Evolutionary conservation across 1,140 invertebrate genomes (phyloP), one percentile per base, ranked within the genome.

Genomic region (Drosophila novamexicana): DNA sequence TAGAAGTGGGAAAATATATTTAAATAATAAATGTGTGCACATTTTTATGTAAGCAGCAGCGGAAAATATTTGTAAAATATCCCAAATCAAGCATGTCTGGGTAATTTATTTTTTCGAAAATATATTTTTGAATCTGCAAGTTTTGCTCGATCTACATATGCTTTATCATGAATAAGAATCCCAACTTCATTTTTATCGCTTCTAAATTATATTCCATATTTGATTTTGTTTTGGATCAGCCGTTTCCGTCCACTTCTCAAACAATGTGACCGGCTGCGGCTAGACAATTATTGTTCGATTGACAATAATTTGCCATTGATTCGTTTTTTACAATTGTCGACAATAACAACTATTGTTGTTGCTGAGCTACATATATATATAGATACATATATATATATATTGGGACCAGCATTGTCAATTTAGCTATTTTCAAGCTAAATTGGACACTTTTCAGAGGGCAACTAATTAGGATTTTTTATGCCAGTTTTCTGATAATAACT

Each of bases 221-320:
- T 14, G 14, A 54, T 54, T 14, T 36, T 1, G 7, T 16, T 36
- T 6, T 32, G 7, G 18, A 58, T 36, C 36, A 12, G 16, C 2
- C 42, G 18, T 36, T 59, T 42, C 8, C 42, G 42, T 47, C 14
- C 32, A 59, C 14, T 47, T 42, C 40, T 29, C n/a, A 22, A n/a
- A 42, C 37, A 12, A 14, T 32, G 14, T 47, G 32, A 14, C 40
- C 57, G 32, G 36, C 53, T 37, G 14, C 16, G 36, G 42, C 47
- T 16, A 47, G 42, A 63, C 59, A 75, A 68, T 74, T 69, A 58
- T 80, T 83, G 84, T 81, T 77, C 65, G 71, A 73, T 73, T 78
- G 84, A 75, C 84, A 88, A 80, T 84, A 78, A 78, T 75, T 80
- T 63, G 22, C 44, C 80, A 89, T 88, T 75, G 84, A 88, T 85